Percentiles rank a stretch among this genome's conserved stretches.
Evolutionary conservation across 2,888 invertebrate genomes (phyloP).

Genomic region (Muscina levida): DNA sequence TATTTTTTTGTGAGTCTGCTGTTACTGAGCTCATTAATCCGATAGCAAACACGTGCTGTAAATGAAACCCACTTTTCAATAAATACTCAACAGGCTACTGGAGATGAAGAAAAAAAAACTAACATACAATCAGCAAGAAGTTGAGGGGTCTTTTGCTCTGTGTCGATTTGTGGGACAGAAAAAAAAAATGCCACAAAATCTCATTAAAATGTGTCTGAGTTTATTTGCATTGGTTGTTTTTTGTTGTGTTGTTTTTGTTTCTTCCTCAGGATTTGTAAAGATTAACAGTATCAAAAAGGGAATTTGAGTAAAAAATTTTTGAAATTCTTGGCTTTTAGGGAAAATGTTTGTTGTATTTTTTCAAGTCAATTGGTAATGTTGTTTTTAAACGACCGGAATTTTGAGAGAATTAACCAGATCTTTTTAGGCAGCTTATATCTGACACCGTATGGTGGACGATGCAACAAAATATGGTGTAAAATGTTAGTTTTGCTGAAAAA

Average conservation of each 20-base stretch:
- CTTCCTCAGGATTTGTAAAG: slow-evolving; percentile 24
- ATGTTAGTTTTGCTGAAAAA: no score
- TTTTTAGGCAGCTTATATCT: no score
- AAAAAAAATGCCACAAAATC: slow-evolving; percentile 51
- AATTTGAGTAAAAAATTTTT: slow-evolving; percentile 30
- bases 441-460: no score
- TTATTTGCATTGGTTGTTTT: slow-evolving; percentile 46
- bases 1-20: neutral
- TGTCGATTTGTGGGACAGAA: no score
- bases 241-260: neutral
- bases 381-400: neutral
- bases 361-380: neutral
- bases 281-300: slow-evolving; percentile 48
- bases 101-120: slow-evolving; percentile 7
- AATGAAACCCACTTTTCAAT: slow-evolving; percentile 48
- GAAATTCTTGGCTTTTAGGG: slow-evolving; percentile 14
- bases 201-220: slow-evolving; percentile 40
- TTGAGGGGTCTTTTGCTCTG: slow-evolving; percentile 23
- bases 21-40: slow-evolving; percentile 45
- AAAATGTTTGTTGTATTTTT: neutral
- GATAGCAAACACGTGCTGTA: slow-evolving; percentile 55
- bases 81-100: slow-evolving; percentile 22
- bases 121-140: no score
- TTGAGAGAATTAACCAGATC: no score
- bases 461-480: no score